These are phyloP conservation scores for Lochmaea capreae DNA, from an alignment of 2,888 invertebrate genomes.

Conservation along the genomic window DNA sequence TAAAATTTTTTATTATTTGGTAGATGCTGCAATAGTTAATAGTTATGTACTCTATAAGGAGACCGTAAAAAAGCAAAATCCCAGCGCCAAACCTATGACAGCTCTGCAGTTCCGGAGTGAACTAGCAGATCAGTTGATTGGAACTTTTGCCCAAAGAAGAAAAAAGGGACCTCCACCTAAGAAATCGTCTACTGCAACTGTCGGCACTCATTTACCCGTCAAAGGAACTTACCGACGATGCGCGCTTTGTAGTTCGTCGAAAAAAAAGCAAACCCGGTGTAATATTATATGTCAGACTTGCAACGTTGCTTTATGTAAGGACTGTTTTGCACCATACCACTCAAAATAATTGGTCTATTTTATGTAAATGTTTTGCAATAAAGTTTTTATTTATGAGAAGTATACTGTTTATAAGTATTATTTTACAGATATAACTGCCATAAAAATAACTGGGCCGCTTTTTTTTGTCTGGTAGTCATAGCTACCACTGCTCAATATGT, in stretches of 20 bases:
- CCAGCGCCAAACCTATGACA: too few species aligned
- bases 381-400: slow-evolving; percentile 1
- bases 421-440: slow-evolving; percentile 5
- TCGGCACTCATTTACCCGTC: too few species aligned
- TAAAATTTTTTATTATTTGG: too few species aligned
- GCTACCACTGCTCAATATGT: slow-evolving; percentile 8
- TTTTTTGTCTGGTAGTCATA: slow-evolving; percentile 8
- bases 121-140: too few species aligned
- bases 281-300: slow-evolving; percentile 5
- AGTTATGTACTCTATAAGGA: too few species aligned
- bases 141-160: too few species aligned
- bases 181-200: too few species aligned
- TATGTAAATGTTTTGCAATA: not conserved
- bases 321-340: slow-evolving; percentile 3
- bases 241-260: not conserved
- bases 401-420: slow-evolving; percentile 1
- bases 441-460: not conserved
- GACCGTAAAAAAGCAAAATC: too few species aligned
- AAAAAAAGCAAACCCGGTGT: slow-evolving; percentile 6
- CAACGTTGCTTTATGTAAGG: not conserved
- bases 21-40: too few species aligned
- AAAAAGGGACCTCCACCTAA: too few species aligned
- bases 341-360: not conserved
- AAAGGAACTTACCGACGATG: not conserved
- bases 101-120: too few species aligned